Evolutionary conservation across 2,797 vertebrate genomes (phyloP), one percentile per base, ranked within the genome.

Genomic region (Ciconia nigra): DNA sequence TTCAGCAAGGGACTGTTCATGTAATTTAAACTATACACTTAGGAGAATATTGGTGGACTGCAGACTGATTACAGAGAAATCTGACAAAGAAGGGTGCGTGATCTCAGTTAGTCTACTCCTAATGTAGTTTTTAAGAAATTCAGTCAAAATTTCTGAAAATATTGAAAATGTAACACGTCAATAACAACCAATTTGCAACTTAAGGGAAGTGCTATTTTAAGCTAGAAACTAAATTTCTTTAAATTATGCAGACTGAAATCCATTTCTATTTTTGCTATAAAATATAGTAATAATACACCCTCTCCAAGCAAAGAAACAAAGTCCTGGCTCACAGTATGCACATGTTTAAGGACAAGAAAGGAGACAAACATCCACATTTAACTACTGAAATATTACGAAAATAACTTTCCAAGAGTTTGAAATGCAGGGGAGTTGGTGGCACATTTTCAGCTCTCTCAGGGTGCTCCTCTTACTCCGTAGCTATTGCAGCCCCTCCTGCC

Each of bases 261-360:
- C 11, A 15, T 29, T 55, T 37, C 67, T 49, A 6, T 1, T 46
- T 80, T 73, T 63, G 26, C 35, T 25, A 16, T 29, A 69, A 46
- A 35, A 47, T 1, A 24, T 1, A 24, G 21, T 3, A 44, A 7
- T 2, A 37, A 28, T 1, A 22, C 52, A 61, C 6, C 5, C 47
- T 29, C 11, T 28, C 35, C 54, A 41, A 52, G 37, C 2, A 0
- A 51, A 52, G 57, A 47, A 66, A n/a, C 51, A 3, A 51, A 54
- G 73, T 17, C 47, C 15, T 6, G 54, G 41, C 80, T 65, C 7
- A 9, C 44, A 41, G 72, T 41, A 37, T 1, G 15, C 21, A 33
- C 1, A 1, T 15, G 18, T 39, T 84, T 63, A 78, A 59, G 37
- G 22, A 65, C 54, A 77, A 81, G 47, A 47, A 58, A 47, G 17